Base-by-base conservation (phyloP, 1,140 invertebrate genomes). In the Drosophila gunungcola region DNA sequence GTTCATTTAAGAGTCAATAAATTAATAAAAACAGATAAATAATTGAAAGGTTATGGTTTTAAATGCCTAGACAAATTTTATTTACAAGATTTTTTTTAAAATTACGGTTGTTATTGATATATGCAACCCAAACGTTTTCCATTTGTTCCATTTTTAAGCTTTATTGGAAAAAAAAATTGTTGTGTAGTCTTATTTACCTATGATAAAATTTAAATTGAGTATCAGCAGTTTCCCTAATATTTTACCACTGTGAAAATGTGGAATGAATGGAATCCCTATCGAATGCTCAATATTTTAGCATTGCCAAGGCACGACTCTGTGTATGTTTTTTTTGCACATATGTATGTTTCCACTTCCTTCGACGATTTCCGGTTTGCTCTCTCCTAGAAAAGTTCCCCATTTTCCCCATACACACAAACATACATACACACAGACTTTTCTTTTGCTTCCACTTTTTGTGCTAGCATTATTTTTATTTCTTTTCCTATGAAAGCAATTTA, bases 351-450 rank as follows among this genome's bases (percentile, higher is more conserved):
- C 58, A 53, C 69, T 70, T 74, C 56, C 60, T 70, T 72, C 43
- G 34, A 57, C 65, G 68, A 85, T 81, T 85, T 85, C 81, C 82
- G 77, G 81, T 74, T 85, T 78, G 78, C 54, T 69, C 21, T 67
- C 72, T 27, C 60, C 36, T 56, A 53, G 34, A 12, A 51, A 68
- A 39, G 41, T 56, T 32, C 57, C 29, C 46, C 41, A 63, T 57
- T 53, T 73, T 45, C 29, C 45, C 11, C 16, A 21, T 1, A 21
- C 21, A 34, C 39, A 12, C 45, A 39, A 42, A 46, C 42, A 53
- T 7, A 53, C n/a, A 52, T 12, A 13, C 13, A 21, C 12, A 57
- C 16, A 34, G 67, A 34, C 12, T 51, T 68, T 57, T 62, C 11
- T 63, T 57, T 73, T 51, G 41, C 45, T 25, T 57, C 45, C 21